Conservation (phyloP, 2,888 invertebrate genomes). For the Mythimna pallens region DNA sequence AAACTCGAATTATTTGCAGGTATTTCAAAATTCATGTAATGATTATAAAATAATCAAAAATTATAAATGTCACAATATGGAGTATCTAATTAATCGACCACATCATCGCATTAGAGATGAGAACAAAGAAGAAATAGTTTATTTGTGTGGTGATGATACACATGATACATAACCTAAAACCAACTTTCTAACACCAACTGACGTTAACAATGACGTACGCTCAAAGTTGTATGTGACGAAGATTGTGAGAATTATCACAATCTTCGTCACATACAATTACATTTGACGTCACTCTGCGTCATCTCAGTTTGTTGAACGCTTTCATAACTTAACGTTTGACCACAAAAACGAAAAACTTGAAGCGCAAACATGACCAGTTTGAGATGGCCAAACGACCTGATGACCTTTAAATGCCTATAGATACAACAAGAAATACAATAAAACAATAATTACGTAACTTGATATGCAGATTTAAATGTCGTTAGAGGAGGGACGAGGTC, state of each 20-base stretch:
- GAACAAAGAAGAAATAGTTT: too few species aligned
- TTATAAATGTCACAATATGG: too few species aligned
- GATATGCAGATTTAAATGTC: constrained; percentile 16
- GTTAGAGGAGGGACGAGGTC: constrained; percentile 1
- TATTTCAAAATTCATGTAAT: too few species aligned
- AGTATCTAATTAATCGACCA: not conserved
- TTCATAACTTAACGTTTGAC: constrained; percentile 8
- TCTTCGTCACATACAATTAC: not conserved
- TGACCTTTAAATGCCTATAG: constrained; percentile 12
- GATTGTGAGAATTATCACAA: not conserved
- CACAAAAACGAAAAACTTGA: constrained; percentile 9
- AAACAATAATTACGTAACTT: constrained; percentile 1
- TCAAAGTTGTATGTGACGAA: not conserved
- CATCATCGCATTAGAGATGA: not conserved
- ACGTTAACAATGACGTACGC: constrained; percentile 8
- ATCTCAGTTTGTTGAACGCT: constrained; percentile 14
- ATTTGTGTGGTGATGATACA: not conserved
- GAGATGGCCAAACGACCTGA: not conserved
- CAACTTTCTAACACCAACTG: not conserved
- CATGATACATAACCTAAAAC: not conserved
- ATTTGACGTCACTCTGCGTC: constrained; percentile 32
- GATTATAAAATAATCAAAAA: too few species aligned
- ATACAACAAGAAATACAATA: not conserved
- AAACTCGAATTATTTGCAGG: too few species aligned
- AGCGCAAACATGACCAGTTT: not conserved